Evolutionary conservation across 2,888 invertebrate genomes (phyloP).

Genomic region (Cepaea hortensis): DNA sequence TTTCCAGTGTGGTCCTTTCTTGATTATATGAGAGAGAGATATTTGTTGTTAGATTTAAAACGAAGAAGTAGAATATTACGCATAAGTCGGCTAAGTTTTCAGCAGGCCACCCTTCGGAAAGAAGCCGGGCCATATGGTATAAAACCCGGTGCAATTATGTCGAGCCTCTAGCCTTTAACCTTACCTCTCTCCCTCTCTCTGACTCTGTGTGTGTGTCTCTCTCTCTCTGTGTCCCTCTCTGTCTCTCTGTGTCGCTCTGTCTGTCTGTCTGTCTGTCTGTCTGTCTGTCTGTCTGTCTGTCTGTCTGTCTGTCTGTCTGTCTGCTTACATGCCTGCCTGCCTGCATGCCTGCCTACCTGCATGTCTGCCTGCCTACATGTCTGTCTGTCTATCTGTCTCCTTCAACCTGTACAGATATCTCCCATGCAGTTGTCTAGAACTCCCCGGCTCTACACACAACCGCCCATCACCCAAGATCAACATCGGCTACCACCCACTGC

Average conservation of each 20-base stretch:
- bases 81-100: background rate
- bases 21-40: background rate
- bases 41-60: background rate
- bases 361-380: background rate
- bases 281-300: background rate
- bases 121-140: background rate
- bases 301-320: background rate
- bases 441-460: conserved; percentile 1
- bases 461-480: conserved; percentile 14
- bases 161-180: background rate
- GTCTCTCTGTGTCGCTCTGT: background rate
- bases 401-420: background rate
- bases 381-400: no score
- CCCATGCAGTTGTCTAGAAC: background rate
- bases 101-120: background rate
- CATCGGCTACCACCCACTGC: background rate
- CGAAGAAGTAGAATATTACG: background rate
- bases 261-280: background rate
- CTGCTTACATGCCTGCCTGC: background rate
- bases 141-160: background rate
- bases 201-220: background rate
- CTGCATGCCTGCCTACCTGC: background rate
- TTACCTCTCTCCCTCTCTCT: conserved; percentile 6
- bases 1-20: background rate
- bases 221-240: background rate